phyloP scores from a whole-genome alignment of 2,797 vertebrate genomes.

The Adelosebastes latens region DNA sequence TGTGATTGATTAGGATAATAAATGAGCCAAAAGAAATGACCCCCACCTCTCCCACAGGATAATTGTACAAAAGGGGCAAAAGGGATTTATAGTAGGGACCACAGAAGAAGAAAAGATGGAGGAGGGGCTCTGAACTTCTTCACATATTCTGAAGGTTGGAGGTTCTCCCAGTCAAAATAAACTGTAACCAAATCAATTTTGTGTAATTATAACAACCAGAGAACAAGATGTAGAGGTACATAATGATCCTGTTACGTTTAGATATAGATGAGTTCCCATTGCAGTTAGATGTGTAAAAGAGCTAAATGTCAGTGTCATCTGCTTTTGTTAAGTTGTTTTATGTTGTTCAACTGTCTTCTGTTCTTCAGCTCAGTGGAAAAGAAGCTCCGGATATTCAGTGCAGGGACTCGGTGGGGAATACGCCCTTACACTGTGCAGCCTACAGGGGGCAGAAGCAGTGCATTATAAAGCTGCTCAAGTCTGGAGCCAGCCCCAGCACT shows the following conservation, averaged over 20 bases:
- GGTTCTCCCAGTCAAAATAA: no score
- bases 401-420: constrained; percentile 90
- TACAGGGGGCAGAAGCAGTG: constrained; percentile 92
- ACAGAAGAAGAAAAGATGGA: no score
- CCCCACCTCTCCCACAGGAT: no score
- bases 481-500: constrained; percentile 84
- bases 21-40: no score
- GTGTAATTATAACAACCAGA: no score
- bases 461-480: constrained; percentile 88
- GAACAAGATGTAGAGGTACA: no score
- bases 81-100: no score
- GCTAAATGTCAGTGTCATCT: background rate
- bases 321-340: background rate
- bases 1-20: no score
- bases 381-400: constrained; percentile 88
- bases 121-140: no score
- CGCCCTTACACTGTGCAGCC: constrained; percentile 91
- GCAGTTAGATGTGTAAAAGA: background rate
- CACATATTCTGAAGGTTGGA: no score
- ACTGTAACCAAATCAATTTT: no score
- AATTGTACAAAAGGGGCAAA: no score
- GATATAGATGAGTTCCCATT: background rate
- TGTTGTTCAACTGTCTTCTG: background rate
- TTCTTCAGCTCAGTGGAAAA: constrained; percentile 84
- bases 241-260: background rate